Conservation (phyloP, 2,797 vertebrate species). For the Cyclura pinguis region DNA sequence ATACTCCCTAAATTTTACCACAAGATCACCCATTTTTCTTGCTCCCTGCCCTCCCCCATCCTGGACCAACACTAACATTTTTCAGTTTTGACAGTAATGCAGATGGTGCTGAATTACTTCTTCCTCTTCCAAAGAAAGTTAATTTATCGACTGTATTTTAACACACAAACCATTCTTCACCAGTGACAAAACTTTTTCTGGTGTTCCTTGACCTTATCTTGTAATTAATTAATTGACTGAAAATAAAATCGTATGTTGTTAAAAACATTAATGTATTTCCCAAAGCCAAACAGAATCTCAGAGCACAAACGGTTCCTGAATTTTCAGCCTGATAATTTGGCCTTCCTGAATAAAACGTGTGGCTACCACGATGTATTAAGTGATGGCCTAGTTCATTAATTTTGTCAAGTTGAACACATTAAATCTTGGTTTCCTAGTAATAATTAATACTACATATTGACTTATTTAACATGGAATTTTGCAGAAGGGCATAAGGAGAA, state of each 20-base stretch:
- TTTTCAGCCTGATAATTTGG: neutral
- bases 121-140: neutral
- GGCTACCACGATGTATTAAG: neutral
- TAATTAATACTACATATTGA: neutral
- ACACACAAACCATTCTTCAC: conserved; percentile 9
- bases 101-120: conserved; percentile 39
- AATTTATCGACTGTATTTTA: neutral
- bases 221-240: conserved; percentile 13
- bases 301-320: neutral
- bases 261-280: neutral
- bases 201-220: neutral
- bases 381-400: neutral
- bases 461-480: neutral
- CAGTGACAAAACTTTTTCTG: conserved; percentile 33
- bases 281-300: neutral
- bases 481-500: neutral
- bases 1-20: conserved; percentile 6
- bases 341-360: neutral
- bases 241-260: neutral
- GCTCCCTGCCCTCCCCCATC: neutral
- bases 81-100: neutral
- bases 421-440: neutral
- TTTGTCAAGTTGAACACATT: neutral
- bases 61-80: conserved; percentile 10
- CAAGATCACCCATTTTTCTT: conserved; percentile 5